Evolutionary conservation across 2,797 vertebrate genomes (phyloP).

Genomic region (Clarias fuscus): DNA sequence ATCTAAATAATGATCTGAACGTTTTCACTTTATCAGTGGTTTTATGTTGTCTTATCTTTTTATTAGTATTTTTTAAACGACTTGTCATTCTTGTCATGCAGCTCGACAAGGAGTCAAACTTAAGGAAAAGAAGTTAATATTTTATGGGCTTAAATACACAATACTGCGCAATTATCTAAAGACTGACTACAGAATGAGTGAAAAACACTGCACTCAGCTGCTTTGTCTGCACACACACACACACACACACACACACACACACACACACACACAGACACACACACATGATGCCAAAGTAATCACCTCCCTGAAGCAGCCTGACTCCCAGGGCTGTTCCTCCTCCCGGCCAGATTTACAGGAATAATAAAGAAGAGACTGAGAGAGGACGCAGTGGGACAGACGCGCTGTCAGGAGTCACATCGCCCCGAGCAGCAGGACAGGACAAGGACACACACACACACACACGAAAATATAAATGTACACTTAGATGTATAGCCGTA

Average conservation of each 20-base stretch:
- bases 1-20: neutral
- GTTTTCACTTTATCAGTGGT: neutral
- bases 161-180: neutral
- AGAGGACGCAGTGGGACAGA: constrained; percentile 32
- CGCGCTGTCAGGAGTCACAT: constrained; percentile 35
- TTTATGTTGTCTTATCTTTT: neutral
- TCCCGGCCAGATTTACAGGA: constrained; percentile 46
- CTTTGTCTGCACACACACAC: constrained; percentile 17
- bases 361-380: constrained; percentile 50
- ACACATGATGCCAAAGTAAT: constrained; percentile 29
- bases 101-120: neutral
- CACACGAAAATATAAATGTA: neutral
- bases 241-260: constrained; percentile 28
- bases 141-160: neutral
- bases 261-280: constrained; percentile 17
- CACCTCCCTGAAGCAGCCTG: constrained; percentile 37
- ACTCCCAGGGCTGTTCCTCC: constrained; percentile 12
- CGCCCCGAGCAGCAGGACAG: constrained; percentile 18
- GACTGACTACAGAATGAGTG: neutral
- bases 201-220: constrained; percentile 5
- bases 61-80: neutral
- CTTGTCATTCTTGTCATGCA: neutral
- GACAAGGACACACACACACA: constrained; percentile 28
- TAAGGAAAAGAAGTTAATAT: neutral
- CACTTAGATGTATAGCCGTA: constrained; percentile 7